Percentiles rank a stretch among this genome's conserved stretches.
Evolutionary conservation across 2,113 vertebrate genomes (phyloP).

Genomic region (Chiloscyllium plagiosum): DNA sequence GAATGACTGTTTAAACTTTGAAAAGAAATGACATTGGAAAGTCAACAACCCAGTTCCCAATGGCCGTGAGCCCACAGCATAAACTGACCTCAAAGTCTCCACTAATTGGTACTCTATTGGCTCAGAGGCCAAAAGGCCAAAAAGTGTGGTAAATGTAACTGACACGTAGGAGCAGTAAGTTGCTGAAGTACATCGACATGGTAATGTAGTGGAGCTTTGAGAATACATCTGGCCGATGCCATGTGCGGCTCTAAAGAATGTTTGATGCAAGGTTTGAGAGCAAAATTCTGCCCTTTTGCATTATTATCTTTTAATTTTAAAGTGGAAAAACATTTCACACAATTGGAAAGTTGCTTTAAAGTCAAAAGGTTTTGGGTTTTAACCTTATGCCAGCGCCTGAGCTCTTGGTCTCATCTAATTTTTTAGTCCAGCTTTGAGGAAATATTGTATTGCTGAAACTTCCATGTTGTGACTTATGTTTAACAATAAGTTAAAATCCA

Average conservation of each 20-base stretch:
- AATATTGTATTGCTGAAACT: background rate
- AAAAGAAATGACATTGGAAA: conserved; percentile 31
- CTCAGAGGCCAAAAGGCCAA: conserved; percentile 26
- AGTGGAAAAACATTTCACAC: background rate
- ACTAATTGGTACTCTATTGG: conserved; percentile 3
- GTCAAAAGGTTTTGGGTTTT: background rate
- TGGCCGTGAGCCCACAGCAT: background rate
- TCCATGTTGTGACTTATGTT: background rate
- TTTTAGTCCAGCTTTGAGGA: background rate
- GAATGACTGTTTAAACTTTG: conserved; percentile 14
- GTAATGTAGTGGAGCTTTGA: background rate
- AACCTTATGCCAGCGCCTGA: background rate
- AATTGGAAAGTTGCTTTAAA: background rate
- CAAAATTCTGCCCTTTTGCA: background rate
- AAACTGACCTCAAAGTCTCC: conserved; percentile 22
- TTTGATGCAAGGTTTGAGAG: background rate
- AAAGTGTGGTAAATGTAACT: background rate
- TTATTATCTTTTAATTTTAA: background rate
- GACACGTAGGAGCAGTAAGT: conserved; percentile 10
- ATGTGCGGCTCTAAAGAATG: background rate
- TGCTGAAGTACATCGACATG: background rate
- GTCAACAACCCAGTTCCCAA: background rate
- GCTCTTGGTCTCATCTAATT: background rate
- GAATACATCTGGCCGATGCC: background rate
- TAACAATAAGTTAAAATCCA: background rate